Base-by-base conservation (phyloP, 2,888 invertebrate species). In the Eugnorisma glareosa region DNA sequence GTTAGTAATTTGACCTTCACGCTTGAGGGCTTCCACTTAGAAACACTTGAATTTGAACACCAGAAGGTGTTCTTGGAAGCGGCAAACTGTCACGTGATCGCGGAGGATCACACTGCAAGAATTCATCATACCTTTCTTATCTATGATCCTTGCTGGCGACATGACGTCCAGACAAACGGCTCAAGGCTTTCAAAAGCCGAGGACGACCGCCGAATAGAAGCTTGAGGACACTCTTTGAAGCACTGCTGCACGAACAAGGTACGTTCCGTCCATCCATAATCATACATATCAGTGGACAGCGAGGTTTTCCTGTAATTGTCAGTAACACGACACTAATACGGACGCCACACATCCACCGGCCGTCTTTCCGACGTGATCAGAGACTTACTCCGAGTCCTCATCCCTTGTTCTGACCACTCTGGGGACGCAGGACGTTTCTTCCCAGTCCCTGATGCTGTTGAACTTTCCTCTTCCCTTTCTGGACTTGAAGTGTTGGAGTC, bases 261-360 rank as follows among this genome's bases (percentile, higher is more conserved):
- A 69, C 43, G 43, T 67, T 70, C 66, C 67, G 21, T 59, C 21
- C 64, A 81, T 73, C 67, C 70, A 72, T 80, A 77, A 82, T 73
- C 64, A 77, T 43, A 75, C 84, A 57, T 66, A 71, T 73, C 63
- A 79, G 73, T 82, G 77, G 77, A 81, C 82, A 81, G 86, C 64
- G 13, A 69, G 43, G 21, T 77, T 71, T 79, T 73, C 45, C 54
- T 63, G 40, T 79, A 75, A 74, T 59, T 57, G 48, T 82, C 85
- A 80, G 61, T 68, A 71, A 67, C 67, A 79, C 74, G 18, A 73
- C 70, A 74, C 88, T 95, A 98, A 94, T 98, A 98, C 28, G 98
- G 98, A 91, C 98, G 97, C 98, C 98, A 98, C 77, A 98, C 98
- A 90, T 98, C 98, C n/a, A 97, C 97, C 75, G 97, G 97, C 91